These are phyloP conservation scores for Zonitis immaculata DNA, from an alignment of 2,888 invertebrate species.

Conservation along the genomic window DNA sequence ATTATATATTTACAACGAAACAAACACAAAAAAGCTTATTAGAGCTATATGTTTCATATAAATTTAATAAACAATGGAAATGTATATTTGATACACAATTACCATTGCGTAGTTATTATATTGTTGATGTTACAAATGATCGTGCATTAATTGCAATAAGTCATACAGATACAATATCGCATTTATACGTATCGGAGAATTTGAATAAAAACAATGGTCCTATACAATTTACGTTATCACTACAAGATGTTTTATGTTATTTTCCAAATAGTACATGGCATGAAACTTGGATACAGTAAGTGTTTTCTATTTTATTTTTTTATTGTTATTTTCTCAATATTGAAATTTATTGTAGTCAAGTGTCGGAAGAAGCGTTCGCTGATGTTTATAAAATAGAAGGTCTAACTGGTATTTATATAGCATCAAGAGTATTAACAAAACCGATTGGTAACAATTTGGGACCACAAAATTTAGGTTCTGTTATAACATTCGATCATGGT, in stretches of 20 bases:
- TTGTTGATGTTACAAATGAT: constrained; percentile 78
- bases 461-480: constrained; percentile 70
- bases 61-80: constrained; percentile 63
- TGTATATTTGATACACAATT: constrained; percentile 72
- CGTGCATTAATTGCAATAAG: constrained; percentile 78
- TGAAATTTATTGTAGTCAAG: constrained; percentile 54
- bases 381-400: constrained; percentile 87
- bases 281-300: constrained; percentile 78
- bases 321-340: constrained; percentile 2
- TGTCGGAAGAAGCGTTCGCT: constrained; percentile 76
- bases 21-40: constrained; percentile 32
- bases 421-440: constrained; percentile 66
- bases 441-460: constrained; percentile 56
- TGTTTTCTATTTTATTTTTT: constrained; percentile 18
- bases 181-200: constrained; percentile 78
- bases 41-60: constrained; percentile 73
- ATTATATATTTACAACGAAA: constrained; percentile 80
- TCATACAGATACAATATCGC: constrained; percentile 66
- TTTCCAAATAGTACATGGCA: constrained; percentile 79
- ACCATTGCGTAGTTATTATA: constrained; percentile 65
- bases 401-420: constrained; percentile 82
- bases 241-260: constrained; percentile 77
- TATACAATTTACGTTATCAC: constrained; percentile 70
- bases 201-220: constrained; percentile 51
- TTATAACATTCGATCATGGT: constrained; percentile 85